Evolutionary conservation across 2,888 invertebrate species (phyloP), one percentile per base, ranked within the genome.

Genomic region (Diplolepis rosae): DNA sequence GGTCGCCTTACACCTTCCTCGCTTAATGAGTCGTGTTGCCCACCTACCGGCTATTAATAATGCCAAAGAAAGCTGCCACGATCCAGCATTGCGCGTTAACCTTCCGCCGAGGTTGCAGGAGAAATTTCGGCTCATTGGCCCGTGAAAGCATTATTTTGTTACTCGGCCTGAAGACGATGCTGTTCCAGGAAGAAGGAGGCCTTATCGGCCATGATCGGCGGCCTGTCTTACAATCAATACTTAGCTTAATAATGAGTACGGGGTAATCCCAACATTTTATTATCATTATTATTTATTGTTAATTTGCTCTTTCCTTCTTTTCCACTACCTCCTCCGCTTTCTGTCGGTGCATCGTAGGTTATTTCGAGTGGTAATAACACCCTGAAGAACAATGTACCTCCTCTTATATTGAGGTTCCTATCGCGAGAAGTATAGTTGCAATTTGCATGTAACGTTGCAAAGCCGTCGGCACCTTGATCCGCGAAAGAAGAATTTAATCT

Each of bases 231-330:
- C 81, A 79, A 83, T 84, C 84, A 79, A 85, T 85, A 84, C 81
- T 79, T 79, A 77, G 71, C 78, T 82, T 80, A 81, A 84, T 84
- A 85, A 84, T 80, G 81, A 84, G 79, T 75, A 79, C 77, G 76
- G 76, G 77, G 77, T 74, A 78, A 79, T 79, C 80, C 68, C 66
- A 78, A 75, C 81, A 78, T 82, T 84, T 83, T 83, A 82, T 82
- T 84, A 81, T 82, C 79, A 77, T 82, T 81, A 81, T 83, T 83
- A 83, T 84, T 85, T 84, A 82, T 84, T 83, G 78, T 80, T 82
- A 80, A 84, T 80, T 80, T 72, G 78, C 74, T 67, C 72, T 75
- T 71, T 68, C 73, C 75, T 65, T 66, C 66, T 69, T 65, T 66
- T 27, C 71, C n/a, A n/a, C n/a, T n/a, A n/a, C n/a, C 71, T 30